Percentiles rank a stretch among this genome's conserved stretches.
Evolutionary conservation across 2,888 invertebrate genomes (phyloP).

Genomic region (Melanchra persicariae): DNA sequence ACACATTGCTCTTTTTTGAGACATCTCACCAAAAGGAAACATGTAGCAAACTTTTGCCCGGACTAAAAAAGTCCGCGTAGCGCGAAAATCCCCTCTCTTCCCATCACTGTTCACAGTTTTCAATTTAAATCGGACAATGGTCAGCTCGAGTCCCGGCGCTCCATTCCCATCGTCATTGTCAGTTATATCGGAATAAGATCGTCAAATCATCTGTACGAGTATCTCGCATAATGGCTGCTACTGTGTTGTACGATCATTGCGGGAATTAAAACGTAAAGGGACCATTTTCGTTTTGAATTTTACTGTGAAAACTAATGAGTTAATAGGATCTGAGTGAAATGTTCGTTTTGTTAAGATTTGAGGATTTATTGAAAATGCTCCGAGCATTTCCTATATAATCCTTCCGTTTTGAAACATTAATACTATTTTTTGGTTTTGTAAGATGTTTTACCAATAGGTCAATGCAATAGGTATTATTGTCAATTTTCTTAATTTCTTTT

Average conservation of each 20-base stretch:
- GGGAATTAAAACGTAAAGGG: constrained; percentile 36
- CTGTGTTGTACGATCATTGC: constrained; percentile 14
- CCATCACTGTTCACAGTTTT: constrained; percentile 86
- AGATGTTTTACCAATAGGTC: too few relatives aligned
- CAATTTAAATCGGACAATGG: constrained; percentile 89
- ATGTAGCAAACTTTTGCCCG: too few relatives aligned
- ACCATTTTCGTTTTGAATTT: constrained; percentile 5
- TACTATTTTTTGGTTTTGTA: too few relatives aligned
- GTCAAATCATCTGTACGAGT: constrained; percentile 46
- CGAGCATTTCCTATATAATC: too few relatives aligned
- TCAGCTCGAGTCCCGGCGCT: constrained; percentile 68
- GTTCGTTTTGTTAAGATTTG: neutral
- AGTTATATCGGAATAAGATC: constrained; percentile 72
- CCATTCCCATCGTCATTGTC: constrained; percentile 76
- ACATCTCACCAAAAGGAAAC: too few relatives aligned
- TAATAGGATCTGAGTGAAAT: neutral
- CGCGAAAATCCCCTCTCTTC: constrained; percentile 42
- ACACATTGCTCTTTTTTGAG: too few relatives aligned
- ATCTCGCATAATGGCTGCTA: constrained; percentile 21
- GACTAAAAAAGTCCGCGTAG: neutral
- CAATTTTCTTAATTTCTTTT: too few relatives aligned
- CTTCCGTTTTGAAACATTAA: too few relatives aligned
- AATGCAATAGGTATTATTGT: too few relatives aligned
- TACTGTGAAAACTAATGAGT: neutral
- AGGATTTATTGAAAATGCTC: neutral